Evolutionary conservation across 2,797 vertebrate species (phyloP).

Genomic region (Coluber constrictor): DNA sequence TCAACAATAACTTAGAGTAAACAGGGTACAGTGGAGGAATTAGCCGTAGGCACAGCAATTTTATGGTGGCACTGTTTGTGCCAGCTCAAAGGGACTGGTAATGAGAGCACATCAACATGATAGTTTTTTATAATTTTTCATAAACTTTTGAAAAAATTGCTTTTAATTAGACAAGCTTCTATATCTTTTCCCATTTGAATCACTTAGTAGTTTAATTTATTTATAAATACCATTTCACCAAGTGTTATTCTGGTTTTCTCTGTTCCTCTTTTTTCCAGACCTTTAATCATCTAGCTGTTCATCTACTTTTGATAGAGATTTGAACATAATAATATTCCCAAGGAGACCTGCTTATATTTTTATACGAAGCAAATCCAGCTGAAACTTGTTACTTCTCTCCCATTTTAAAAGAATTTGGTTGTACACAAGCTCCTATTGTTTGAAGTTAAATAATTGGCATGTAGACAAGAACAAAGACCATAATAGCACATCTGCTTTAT

Average conservation of each 20-base stretch:
- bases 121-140: background rate
- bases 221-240: background rate
- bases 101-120: background rate
- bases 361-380: conserved; percentile 72
- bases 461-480: conserved; percentile 70
- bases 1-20: background rate
- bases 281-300: background rate
- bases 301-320: background rate
- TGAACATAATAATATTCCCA: background rate
- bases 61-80: background rate
- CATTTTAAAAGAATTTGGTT: conserved; percentile 47
- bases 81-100: background rate
- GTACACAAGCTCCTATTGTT: conserved; percentile 71
- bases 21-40: background rate
- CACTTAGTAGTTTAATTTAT: background rate
- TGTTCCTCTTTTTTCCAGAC: background rate
- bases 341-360: conserved; percentile 65
- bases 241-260: background rate
- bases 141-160: background rate
- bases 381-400: conserved; percentile 72
- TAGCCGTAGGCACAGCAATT: background rate
- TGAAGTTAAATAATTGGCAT: conserved; percentile 69
- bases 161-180: background rate
- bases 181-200: background rate
- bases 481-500: conserved; percentile 68